A percentile compares a stretch with the other conserved stretches of the same genome.
Evolutionary conservation across 1,140 invertebrate genomes (phyloP).

Genomic region (Drosophila pallidifrons): DNA sequence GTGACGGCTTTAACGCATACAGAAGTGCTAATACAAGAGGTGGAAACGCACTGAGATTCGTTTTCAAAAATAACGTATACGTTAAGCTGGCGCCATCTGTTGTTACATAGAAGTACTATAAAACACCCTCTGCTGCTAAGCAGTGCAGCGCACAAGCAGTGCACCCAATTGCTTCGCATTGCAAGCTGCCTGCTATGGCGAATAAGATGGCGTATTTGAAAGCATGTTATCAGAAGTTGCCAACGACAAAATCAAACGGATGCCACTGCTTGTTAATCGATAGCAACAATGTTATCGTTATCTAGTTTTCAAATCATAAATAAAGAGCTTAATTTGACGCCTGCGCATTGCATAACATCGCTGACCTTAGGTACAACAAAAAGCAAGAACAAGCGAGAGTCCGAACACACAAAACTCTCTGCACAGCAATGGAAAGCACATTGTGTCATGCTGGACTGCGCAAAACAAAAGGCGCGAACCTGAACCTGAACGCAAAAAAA

Average conservation of each 20-base stretch:
- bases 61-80: not conserved
- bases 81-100: not conserved
- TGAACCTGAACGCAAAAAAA: slow-evolving; percentile 30
- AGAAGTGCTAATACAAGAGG: not conserved
- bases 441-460: slow-evolving; percentile 45
- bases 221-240: not conserved
- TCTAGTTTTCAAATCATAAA: not conserved
- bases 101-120: not conserved
- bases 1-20: not conserved
- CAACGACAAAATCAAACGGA: not conserved
- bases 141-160: not conserved
- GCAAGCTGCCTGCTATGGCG: not conserved
- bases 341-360: slow-evolving; percentile 53
- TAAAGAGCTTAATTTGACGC: slow-evolving; percentile 49
- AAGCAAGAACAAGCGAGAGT: slow-evolving; percentile 6
- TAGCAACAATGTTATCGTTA: not conserved
- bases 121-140: not conserved
- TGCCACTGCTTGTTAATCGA: slow-evolving; percentile 12
- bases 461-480: slow-evolving; percentile 39
- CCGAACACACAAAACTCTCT: slow-evolving; percentile 1
- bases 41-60: not conserved
- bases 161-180: not conserved
- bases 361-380: slow-evolving; percentile 65
- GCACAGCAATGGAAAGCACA: slow-evolving; percentile 59
- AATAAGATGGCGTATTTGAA: not conserved